Evolutionary conservation across 2,113 vertebrate genomes (phyloP).

Genomic region (Sardina pilchardus): DNA sequence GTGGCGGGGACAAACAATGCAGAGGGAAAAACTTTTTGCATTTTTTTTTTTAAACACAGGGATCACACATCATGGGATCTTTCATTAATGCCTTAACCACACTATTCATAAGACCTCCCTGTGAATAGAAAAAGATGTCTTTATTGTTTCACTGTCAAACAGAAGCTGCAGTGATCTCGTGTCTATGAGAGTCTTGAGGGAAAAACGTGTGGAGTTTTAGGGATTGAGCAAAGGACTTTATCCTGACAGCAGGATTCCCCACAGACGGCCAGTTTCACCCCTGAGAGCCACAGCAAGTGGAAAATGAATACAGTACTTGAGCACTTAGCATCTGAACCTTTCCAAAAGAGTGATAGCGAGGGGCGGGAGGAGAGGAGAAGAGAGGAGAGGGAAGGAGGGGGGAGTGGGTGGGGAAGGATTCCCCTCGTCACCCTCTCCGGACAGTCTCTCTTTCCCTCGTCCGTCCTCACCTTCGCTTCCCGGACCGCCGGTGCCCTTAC

Average conservation of each 20-base stretch:
- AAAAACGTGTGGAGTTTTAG: neutral
- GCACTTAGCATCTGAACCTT: conserved; percentile 6
- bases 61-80: neutral
- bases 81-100: neutral
- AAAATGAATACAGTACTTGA: neutral
- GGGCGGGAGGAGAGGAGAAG: too few species aligned
- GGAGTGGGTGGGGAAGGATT: neutral
- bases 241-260: neutral
- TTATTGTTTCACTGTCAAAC: neutral
- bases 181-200: neutral
- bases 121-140: neutral
- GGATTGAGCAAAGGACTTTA: neutral
- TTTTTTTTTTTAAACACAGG: neutral
- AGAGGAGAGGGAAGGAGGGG: neutral
- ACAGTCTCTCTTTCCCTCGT: neutral
- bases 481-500: neutral
- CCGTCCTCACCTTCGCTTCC: conserved; percentile 4
- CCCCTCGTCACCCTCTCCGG: neutral
- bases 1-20: neutral
- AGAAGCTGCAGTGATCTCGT: neutral
- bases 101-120: neutral
- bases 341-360: neutral
- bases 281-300: conserved; percentile 2
- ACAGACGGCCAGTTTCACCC: neutral
- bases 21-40: neutral